Evolutionary conservation across 37 sponge, comb jelly and placozoan genomes (phyloP).

Genomic region (Chondrosia reniformis): DNA sequence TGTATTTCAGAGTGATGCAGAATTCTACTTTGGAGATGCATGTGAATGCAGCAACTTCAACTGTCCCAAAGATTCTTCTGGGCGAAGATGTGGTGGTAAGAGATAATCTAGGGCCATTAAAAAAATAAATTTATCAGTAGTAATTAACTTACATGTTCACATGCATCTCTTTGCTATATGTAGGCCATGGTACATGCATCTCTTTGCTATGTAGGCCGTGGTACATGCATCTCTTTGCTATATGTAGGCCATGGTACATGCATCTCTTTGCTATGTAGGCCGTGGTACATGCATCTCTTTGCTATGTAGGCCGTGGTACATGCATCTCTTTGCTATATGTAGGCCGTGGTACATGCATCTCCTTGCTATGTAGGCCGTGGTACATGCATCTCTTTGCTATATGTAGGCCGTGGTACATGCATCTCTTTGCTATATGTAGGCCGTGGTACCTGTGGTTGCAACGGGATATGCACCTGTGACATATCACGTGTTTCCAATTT

Average conservation of each 20-base stretch:
- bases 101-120: no score
- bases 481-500: not conserved
- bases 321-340: no score
- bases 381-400: no score
- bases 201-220: no score
- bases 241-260: not conserved
- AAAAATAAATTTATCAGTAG: no score
- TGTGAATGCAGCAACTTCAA: conserved; percentile 60
- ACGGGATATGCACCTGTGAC: not conserved
- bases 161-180: no score
- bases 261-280: conserved; percentile 3
- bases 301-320: no score
- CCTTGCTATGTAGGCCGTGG: no score
- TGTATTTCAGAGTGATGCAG: not conserved
- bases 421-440: conserved; percentile 6
- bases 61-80: conserved; percentile 15
- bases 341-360: no score
- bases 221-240: no score
- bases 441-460: conserved; percentile 4
- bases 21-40: conserved; percentile 43
- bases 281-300: not conserved
- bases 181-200: no score
- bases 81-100: conserved; percentile 10
- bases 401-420: not conserved
- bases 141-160: no score